These are phyloP conservation scores for Brachypodius melanocephalos DNA, from an alignment of 2,113 vertebrate species.

Conservation along the genomic window DNA sequence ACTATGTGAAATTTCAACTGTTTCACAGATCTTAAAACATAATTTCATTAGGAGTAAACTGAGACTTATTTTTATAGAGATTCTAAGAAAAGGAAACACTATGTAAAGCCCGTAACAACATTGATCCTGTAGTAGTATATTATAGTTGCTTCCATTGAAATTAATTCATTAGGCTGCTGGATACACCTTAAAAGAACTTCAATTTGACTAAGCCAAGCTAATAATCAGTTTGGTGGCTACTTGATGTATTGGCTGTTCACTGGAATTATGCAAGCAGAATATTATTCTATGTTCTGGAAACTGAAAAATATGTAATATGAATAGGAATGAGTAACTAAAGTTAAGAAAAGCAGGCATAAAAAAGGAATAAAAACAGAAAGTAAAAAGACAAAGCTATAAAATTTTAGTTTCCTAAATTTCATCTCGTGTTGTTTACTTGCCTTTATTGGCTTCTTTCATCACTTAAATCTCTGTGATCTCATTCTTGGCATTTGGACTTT, in stretches of 20 bases:
- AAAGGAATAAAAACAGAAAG: background rate
- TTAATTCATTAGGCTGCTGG: background rate
- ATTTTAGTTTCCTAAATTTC: background rate
- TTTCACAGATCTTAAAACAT: background rate
- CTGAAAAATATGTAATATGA: background rate
- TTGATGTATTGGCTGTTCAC: background rate
- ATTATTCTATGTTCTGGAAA: background rate
- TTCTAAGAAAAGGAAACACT: background rate
- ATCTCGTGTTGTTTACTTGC: background rate
- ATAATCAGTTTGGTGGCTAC: background rate
- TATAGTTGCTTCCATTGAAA: background rate
- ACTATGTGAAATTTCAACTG: background rate
- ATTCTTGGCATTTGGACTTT: background rate
- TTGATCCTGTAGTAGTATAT: background rate
- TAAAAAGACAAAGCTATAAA: background rate
- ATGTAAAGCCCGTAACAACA: background rate
- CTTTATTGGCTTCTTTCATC: conserved; percentile 30
- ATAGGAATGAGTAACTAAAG: background rate
- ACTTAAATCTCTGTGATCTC: conserved; percentile 27
- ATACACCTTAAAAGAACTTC: background rate
- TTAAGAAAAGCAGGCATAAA: background rate
- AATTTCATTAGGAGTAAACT: background rate
- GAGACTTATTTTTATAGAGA: background rate
- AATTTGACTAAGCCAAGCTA: background rate
- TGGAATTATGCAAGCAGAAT: background rate